phyloP scores from a whole-genome alignment of 1,140 invertebrate species.

The Caenorhabditis briggsae region DNA sequence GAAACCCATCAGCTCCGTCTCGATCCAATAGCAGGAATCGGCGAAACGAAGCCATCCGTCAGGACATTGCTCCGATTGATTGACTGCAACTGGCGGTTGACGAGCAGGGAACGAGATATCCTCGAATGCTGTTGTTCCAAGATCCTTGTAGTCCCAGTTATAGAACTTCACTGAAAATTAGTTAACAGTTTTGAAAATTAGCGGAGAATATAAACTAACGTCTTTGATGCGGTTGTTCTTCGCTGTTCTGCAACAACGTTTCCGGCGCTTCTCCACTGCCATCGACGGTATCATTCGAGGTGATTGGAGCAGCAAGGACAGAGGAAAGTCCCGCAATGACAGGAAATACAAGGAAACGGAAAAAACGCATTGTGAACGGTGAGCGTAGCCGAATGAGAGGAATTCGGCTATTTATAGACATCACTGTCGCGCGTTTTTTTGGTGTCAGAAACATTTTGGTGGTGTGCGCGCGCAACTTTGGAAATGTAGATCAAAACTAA shows the following conservation, averaged over 20 bases:
- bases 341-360: neutral
- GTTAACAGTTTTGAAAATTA: neutral
- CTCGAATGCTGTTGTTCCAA: conserved; percentile 30
- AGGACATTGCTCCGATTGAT: conserved; percentile 18
- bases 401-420: conserved; percentile 5
- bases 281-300: neutral
- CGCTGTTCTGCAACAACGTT: neutral
- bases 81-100: conserved; percentile 3
- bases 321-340: neutral
- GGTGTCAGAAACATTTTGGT: neutral
- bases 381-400: neutral
- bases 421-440: neutral
- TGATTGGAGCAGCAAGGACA: neutral
- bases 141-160: conserved; percentile 35
- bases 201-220: conserved; percentile 5
- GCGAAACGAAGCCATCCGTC: conserved; percentile 40
- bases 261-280: conserved; percentile 25
- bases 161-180: conserved; percentile 15
- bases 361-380: conserved; percentile 8
- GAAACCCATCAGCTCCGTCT: conserved; percentile 3
- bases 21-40: conserved; percentile 31
- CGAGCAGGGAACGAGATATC: conserved; percentile 17
- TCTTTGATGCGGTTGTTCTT: conserved; percentile 14
- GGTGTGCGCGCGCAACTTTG: neutral
- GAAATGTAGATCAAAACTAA: neutral